Evolutionary conservation across 2,888 invertebrate genomes (phyloP), one percentile per base, ranked within the genome.

Genomic region (Mongoloraphidia duomilia): DNA sequence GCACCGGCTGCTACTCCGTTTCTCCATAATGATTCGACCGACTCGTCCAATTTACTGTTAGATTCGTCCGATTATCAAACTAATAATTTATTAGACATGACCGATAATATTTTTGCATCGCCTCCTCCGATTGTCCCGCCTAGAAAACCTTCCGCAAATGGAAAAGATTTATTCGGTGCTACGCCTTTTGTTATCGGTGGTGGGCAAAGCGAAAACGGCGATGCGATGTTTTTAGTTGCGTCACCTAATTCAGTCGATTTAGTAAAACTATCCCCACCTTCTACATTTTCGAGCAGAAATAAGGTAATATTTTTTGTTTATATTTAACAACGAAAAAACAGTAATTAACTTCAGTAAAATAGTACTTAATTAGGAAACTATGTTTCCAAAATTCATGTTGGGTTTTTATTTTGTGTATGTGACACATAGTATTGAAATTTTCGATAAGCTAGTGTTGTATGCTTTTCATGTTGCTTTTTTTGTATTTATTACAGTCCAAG

Each of bases 231-330:
- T 60, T 64, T 63, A 57, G 65, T 69, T 49, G 66, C 68, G 56
- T 65, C 66, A 58, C 64, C 64, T 51, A 64, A 68, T 57, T 62
- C 64, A 44, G 63, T 70, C 51, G 69, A 69, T 60, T 62, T 70
- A 53, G 70, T 70, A 54, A 67, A 66, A 58, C 59, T 69, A 51
- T 65, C 66, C 51, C 69, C 69, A 46, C 70, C 69, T n/a, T 44
- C 50, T 39, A 56, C 59, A 44, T 60, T 60, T 59, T 63, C 67
- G 53, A 63, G 66, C 34, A 54, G 59, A 37, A 26, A 42, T 37
- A 48, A 48, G 48, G 48, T 48, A 48, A 41, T 9, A 26, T 11
- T 13, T 17, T 44, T 44, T 44, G 33, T 44, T 44, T 34, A 33
- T n/a, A 33, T 26, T 26, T 44, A 33, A 26, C 26, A 26, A 26